phyloP scores from a whole-genome alignment of 2,797 vertebrate genomes.

The Anguilla pacifica region DNA sequence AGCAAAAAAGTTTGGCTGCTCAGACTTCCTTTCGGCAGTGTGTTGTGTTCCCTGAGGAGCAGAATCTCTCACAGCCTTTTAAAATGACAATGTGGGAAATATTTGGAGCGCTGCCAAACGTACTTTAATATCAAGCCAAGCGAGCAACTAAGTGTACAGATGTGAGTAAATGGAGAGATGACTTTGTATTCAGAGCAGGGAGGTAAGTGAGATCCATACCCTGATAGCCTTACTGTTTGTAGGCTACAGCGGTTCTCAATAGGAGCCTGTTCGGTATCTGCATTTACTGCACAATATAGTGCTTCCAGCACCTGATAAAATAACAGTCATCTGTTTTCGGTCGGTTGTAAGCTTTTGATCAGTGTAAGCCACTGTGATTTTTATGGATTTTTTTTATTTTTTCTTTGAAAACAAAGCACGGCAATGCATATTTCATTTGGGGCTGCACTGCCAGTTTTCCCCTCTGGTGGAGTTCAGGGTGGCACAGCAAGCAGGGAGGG shows the following conservation, averaged over 20 bases:
- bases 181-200: slow-evolving; percentile 71
- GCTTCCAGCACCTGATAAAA: slow-evolving; percentile 72
- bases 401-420: slow-evolving; percentile 41
- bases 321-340: slow-evolving; percentile 72
- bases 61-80: slow-evolving; percentile 20
- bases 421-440: slow-evolving; percentile 39
- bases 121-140: slow-evolving; percentile 76
- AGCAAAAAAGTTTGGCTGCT: neutral
- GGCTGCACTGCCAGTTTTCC: slow-evolving; percentile 28
- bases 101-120: slow-evolving; percentile 64
- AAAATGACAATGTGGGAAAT: slow-evolving; percentile 65
- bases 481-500: neutral
- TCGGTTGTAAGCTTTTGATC: slow-evolving; percentile 68
- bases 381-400: neutral
- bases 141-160: slow-evolving; percentile 74
- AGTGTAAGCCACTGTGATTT: slow-evolving; percentile 63
- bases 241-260: slow-evolving; percentile 61
- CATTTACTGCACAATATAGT: slow-evolving; percentile 53
- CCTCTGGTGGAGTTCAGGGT: neutral
- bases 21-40: slow-evolving; percentile 12
- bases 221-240: slow-evolving; percentile 68
- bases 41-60: slow-evolving; percentile 23
- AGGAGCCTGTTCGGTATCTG: slow-evolving; percentile 62
- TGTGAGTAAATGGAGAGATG: slow-evolving; percentile 63
- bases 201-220: slow-evolving; percentile 59